Evolutionary conservation across 2,113 vertebrate genomes (phyloP), one percentile per base, ranked within the genome.

Genomic region (Ptilorrhoa leucosticta): DNA sequence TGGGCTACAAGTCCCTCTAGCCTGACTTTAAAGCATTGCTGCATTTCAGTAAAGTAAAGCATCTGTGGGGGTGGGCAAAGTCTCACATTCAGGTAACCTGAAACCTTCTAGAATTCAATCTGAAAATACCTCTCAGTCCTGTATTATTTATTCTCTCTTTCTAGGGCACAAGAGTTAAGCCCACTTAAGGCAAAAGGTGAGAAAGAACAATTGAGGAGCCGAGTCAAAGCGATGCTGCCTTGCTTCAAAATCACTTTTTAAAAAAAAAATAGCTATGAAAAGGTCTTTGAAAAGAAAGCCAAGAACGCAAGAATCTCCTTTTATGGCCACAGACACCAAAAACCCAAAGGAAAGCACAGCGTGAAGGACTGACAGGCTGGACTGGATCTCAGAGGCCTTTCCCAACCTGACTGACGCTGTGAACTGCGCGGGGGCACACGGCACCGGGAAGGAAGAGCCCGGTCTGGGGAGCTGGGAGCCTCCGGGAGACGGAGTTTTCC

Each of bases 181-280:
- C 18, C 22, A 3, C 44, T 84, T 96, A 94, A 92, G 91, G 93
- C 95, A 91, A 75, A 82, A 84, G 95, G 95, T 88, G 87, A 89
- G 57, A 37, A 72, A 57, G 58, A 44, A 42, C 1, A 30, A 31
- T 12, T 27, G 45, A 47, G 54, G 71, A 87, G 86, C 30, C 37
- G 30, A 58, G 54, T 5, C 26, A 33, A 71, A 84, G 22, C 1
- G 33, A 47, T 31, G 35, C 57, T 51, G 54, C 11, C 68, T 51
- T 47, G 48, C 53, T 86, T 44, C 73, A 50, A 39, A 71, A 54
- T 47, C 65, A 2, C 15, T 5, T 3, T 19, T 4, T 16, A 6
- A 50, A 31, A 16, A 51, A 66, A 64, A 28, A 54, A 28, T 0
- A 21, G 19, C 28, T 13, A 71, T 11, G 56, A 33, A 75, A 57